These are phyloP conservation scores for Patella vulgata DNA, from an alignment of 1,140 invertebrate genomes.

Conservation along the genomic window DNA sequence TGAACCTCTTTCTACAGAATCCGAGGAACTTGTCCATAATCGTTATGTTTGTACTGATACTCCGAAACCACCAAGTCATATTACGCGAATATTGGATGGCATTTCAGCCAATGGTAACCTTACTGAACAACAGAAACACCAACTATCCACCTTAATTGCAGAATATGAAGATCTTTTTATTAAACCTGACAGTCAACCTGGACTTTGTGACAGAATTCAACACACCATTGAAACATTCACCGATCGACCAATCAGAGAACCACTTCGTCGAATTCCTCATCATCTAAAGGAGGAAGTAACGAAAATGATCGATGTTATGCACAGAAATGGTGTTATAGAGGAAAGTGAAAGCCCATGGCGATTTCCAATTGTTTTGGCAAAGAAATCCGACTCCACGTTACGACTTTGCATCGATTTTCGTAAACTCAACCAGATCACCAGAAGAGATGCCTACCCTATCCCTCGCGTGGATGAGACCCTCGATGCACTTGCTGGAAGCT, in stretches of 20 bases:
- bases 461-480: conserved; percentile 68
- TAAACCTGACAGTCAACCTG: too few species aligned
- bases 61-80: too few species aligned
- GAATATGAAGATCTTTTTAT: too few species aligned
- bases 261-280: conserved; percentile 22
- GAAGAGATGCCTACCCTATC: too few species aligned
- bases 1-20: too few species aligned
- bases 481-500: conserved; percentile 49
- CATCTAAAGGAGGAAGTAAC: conserved; percentile 15
- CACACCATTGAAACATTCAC: conserved; percentile 33
- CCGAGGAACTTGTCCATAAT: too few species aligned
- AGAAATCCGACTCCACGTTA: conserved; percentile 69
- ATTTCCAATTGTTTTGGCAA: conserved; percentile 52
- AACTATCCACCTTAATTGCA: too few species aligned
- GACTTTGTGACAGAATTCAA: conserved; percentile 18
- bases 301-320: conserved; percentile 26
- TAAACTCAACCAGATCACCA: conserved; percentile 64
- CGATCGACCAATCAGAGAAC: conserved; percentile 21
- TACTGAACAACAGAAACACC: too few species aligned
- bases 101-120: too few species aligned
- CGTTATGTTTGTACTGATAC: too few species aligned
- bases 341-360: conserved; percentile 40
- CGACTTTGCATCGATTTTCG: conserved; percentile 68
- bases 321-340: conserved; percentile 39
- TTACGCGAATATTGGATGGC: too few species aligned